phyloP scores from a whole-genome alignment of 1,140 invertebrate genomes.

The Anadara kagoshimensis region DNA sequence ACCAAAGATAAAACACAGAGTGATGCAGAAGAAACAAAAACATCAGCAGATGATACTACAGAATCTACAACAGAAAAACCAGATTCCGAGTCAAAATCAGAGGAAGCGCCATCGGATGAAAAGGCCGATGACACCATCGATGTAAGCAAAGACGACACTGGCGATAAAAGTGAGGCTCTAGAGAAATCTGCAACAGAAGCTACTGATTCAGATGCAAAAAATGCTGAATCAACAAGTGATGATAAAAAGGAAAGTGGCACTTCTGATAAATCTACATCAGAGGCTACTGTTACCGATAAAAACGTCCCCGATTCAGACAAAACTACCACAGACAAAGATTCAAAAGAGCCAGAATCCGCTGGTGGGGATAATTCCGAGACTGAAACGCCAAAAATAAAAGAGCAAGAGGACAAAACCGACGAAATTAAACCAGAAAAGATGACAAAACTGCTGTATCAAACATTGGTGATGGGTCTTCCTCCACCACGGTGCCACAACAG shows the following conservation, averaged over 20 bases:
- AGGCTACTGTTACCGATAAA: background rate
- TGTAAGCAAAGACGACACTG: slow-evolving; percentile 1
- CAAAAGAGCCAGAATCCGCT: background rate
- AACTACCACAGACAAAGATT: background rate
- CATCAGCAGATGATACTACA: background rate
- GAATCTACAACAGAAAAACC: background rate
- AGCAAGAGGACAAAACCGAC: slow-evolving; percentile 12
- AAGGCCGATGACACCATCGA: slow-evolving; percentile 10
- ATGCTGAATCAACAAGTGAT: slow-evolving; percentile 7
- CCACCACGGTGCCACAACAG: slow-evolving; percentile 1
- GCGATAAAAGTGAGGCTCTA: background rate
- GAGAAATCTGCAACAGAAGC: background rate
- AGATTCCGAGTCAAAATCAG: slow-evolving; percentile 1
- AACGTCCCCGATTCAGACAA: background rate
- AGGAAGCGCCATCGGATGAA: background rate
- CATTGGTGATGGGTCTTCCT: background rate
- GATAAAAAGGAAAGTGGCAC: background rate
- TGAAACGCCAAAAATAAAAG: background rate
- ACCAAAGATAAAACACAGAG: slow-evolving; percentile 2
- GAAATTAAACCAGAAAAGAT: slow-evolving; percentile 7
- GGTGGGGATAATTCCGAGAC: slow-evolving; percentile 2
- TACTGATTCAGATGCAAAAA: slow-evolving; percentile 3
- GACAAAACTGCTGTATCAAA: slow-evolving; percentile 10
- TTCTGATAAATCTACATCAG: too few relatives aligned
- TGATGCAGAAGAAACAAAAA: background rate